These are phyloP conservation scores for Rhineura floridana DNA, from an alignment of 2,113 vertebrate genomes.

Conservation along the genomic window DNA sequence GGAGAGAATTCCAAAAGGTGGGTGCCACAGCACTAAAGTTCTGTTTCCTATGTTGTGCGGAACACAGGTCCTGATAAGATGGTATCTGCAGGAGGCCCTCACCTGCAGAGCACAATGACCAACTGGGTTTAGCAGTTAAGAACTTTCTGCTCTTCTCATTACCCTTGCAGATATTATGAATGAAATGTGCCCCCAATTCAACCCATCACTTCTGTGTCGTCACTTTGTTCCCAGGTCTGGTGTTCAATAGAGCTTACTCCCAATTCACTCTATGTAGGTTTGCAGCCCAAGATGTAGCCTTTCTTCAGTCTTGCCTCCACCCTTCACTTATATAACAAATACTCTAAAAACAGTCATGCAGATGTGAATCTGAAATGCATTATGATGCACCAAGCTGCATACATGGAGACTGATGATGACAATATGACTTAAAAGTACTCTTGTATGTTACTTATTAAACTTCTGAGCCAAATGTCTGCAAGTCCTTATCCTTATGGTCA, in stretches of 20 bases:
- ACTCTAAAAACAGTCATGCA: neutral
- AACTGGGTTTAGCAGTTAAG: too few species aligned
- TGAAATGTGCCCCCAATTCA: too few species aligned
- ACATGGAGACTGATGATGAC: neutral
- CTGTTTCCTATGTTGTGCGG: too few species aligned
- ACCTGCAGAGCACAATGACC: too few species aligned
- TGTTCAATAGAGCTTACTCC: neutral
- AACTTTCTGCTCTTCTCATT: too few species aligned
- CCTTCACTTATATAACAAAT: neutral
- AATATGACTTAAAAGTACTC: neutral
- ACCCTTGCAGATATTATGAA: too few species aligned
- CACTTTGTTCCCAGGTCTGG: too few species aligned
- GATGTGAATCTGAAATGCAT: constrained; percentile 1
- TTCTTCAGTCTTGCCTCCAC: neutral
- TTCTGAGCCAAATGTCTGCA: neutral
- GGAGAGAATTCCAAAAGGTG: too few species aligned
- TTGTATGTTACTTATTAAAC: constrained; percentile 37
- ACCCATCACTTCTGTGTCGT: too few species aligned
- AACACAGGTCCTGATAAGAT: too few species aligned
- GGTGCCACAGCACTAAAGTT: too few species aligned
- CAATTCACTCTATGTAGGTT: neutral
- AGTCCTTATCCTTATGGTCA: constrained; percentile 36
- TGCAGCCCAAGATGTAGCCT: neutral
- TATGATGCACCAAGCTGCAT: neutral
- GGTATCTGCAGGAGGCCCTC: too few species aligned